Evolutionary conservation across 2,888 invertebrate genomes (phyloP).

Genomic region (Lottia gigantea): DNA sequence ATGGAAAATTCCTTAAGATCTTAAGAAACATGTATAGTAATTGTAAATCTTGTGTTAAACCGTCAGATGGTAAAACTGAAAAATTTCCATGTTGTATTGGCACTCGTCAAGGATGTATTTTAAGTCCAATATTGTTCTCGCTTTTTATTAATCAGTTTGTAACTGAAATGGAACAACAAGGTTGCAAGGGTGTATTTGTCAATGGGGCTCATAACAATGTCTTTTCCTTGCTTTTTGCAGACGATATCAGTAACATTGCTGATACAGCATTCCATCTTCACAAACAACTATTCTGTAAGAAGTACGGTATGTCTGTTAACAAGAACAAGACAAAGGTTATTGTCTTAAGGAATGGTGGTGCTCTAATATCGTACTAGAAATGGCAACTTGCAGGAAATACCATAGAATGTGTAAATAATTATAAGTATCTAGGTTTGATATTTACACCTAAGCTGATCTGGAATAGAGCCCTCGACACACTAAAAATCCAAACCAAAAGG

Average conservation of each 20-base stretch:
- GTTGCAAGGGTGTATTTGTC: slow-evolving; percentile 13
- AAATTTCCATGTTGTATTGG: neutral
- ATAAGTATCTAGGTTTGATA: slow-evolving; percentile 13
- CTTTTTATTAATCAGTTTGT: slow-evolving; percentile 10
- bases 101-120: slow-evolving; percentile 13
- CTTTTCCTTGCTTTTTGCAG: slow-evolving; percentile 18
- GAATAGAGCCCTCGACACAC: neutral
- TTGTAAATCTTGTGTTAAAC: slow-evolving; percentile 10
- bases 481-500: slow-evolving; percentile 17
- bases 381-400: neutral
- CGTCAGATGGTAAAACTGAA: neutral
- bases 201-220: slow-evolving; percentile 4
- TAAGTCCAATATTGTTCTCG: slow-evolving; percentile 4
- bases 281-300: slow-evolving; percentile 19
- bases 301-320: slow-evolving; percentile 13
- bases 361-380: neutral
- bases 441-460: slow-evolving; percentile 16
- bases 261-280: slow-evolving; percentile 17
- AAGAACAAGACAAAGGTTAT: slow-evolving; percentile 1
- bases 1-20: slow-evolving; percentile 1
- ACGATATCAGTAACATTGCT: slow-evolving; percentile 17
- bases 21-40: slow-evolving; percentile 9
- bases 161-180: neutral
- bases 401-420: neutral
- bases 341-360: slow-evolving; percentile 6